These are phyloP conservation scores for Epizoanthus ramosus DNA, from an alignment of 92 coral and sea anemone species.

Conservation along the genomic window DNA sequence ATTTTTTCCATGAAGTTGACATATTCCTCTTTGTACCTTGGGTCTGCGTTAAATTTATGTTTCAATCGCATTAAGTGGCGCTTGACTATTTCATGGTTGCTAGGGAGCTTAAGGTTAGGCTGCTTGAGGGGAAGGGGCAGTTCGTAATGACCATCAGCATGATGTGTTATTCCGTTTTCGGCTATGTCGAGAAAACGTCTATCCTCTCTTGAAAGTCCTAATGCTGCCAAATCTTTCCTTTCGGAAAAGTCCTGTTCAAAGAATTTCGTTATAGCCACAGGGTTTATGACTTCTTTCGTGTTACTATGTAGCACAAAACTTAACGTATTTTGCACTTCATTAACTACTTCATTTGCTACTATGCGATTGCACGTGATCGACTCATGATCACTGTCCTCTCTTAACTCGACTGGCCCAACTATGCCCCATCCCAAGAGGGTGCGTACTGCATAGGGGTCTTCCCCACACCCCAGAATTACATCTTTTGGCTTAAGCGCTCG, in stretches of 20 bases:
- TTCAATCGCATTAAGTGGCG: too few relatives aligned
- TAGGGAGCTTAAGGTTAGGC: too few relatives aligned
- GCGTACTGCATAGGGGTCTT: conserved; percentile 48
- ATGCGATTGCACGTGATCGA: conserved; percentile 14
- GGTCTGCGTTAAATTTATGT: too few relatives aligned
- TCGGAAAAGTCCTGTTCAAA: conserved; percentile 57
- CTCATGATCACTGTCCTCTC: not conserved
- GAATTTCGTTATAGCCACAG: conserved; percentile 33
- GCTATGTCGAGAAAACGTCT: too few relatives aligned
- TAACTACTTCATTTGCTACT: conserved; percentile 22
- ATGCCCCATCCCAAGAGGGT: conserved; percentile 47
- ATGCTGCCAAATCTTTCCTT: too few relatives aligned
- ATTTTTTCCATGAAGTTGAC: too few relatives aligned
- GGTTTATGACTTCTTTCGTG: conserved; percentile 49
- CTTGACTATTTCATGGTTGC: too few relatives aligned
- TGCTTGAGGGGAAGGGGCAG: too few relatives aligned
- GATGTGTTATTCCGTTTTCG: too few relatives aligned
- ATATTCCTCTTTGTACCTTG: too few relatives aligned
- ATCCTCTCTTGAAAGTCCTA: too few relatives aligned
- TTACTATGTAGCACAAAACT: not conserved
- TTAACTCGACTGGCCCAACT: conserved; percentile 26
- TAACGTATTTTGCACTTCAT: not conserved
- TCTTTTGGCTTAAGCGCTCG: conserved; percentile 49
- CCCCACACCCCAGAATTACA: conserved; percentile 35
- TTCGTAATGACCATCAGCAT: too few relatives aligned